phyloP scores from a whole-genome alignment of 2,113 vertebrate genomes.

The Ctenomys sociabilis region DNA sequence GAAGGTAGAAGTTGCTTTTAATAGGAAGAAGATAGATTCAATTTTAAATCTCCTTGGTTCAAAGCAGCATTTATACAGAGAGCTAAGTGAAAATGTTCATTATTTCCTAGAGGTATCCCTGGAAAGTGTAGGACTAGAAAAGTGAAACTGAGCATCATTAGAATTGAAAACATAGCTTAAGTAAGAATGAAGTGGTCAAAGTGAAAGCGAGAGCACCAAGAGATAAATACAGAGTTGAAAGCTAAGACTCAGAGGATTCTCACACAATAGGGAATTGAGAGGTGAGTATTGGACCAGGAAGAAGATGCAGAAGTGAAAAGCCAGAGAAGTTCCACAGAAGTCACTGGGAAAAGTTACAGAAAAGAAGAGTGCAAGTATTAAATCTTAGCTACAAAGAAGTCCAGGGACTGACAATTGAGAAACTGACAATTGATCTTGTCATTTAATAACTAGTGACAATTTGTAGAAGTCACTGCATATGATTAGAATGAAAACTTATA shows the following conservation, averaged over 20 bases:
- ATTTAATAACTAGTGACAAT: neutral
- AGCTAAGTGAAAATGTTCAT: conserved; percentile 10
- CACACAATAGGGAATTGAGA: neutral
- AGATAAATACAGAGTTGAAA: neutral
- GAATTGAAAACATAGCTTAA: neutral
- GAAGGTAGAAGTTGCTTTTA: neutral
- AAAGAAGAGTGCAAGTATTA: neutral
- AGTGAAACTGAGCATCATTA: neutral
- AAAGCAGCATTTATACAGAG: neutral
- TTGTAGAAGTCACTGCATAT: neutral
- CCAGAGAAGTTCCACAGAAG: neutral
- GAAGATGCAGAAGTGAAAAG: neutral
- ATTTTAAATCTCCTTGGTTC: neutral
- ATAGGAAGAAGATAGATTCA: neutral
- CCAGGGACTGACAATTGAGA: neutral
- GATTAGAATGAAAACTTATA: neutral
- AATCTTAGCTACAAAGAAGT: neutral
- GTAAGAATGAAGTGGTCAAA: neutral
- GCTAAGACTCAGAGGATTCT: neutral
- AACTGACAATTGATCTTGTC: neutral
- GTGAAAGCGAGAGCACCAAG: neutral
- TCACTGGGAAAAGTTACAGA: neutral
- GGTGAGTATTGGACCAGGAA: neutral
- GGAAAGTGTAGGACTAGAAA: neutral
- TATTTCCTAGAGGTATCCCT: neutral